phyloP scores from a whole-genome alignment of 64 coral and sea anemone species.

The Orbicella faveolata region DNA sequence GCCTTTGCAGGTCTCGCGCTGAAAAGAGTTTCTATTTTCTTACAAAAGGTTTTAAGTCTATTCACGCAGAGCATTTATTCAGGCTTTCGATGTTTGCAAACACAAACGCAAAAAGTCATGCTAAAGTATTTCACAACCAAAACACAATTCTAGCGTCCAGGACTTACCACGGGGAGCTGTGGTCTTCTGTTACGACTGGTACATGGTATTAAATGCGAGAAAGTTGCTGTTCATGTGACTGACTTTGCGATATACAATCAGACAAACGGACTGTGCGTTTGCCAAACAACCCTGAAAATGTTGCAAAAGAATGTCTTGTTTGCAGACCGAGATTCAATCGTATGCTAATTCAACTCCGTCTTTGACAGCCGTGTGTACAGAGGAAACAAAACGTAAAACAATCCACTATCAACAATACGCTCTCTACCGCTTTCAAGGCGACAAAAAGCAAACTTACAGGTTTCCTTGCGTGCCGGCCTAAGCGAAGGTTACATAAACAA shows the following conservation, averaged over 20 bases:
- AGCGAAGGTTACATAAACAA: background rate
- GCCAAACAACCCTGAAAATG: conserved; percentile 27
- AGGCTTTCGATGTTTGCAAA: conserved; percentile 30
- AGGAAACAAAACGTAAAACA: conserved; percentile 41
- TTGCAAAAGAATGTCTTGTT: conserved; percentile 51
- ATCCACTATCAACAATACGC: conserved; percentile 19
- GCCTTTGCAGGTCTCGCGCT: background rate
- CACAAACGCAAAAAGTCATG: conserved; percentile 16
- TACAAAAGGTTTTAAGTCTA: background rate
- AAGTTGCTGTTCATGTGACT: background rate
- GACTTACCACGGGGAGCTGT: background rate
- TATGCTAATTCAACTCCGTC: conserved; percentile 28
- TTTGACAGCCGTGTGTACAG: background rate
- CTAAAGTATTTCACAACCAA: background rate
- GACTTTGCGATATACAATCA: background rate
- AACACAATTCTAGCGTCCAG: background rate
- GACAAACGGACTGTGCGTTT: background rate
- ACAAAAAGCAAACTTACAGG: conserved; percentile 26
- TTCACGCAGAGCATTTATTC: conserved; percentile 11
- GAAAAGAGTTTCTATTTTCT: background rate
- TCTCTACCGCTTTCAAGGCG: background rate
- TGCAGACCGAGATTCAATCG: conserved; percentile 7
- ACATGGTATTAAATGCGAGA: background rate
- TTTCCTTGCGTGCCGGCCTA: background rate
- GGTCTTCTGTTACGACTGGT: background rate